These are phyloP conservation scores for Homarus americanus DNA, from an alignment of 1,140 invertebrate species.

Conservation along the genomic window DNA sequence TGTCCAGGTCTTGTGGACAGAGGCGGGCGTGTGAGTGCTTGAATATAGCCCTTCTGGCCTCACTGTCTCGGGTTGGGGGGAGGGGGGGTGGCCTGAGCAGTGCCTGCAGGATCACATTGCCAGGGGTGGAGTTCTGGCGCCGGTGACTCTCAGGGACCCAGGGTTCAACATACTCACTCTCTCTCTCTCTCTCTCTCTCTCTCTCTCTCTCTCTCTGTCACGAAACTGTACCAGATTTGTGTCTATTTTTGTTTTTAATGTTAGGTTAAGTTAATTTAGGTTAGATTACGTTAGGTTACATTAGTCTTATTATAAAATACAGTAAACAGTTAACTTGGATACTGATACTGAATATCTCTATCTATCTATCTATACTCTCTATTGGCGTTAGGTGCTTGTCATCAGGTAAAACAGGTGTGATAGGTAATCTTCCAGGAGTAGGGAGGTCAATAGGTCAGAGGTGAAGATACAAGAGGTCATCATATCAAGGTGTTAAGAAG, in stretches of 20 bases:
- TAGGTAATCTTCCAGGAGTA: too few species aligned
- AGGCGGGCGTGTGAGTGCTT: not conserved
- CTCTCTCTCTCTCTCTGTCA: conserved; percentile 19
- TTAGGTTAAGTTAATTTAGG: too few species aligned
- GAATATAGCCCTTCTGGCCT: not conserved
- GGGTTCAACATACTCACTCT: conserved; percentile 21
- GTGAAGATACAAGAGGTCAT: too few species aligned
- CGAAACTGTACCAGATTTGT: too few species aligned
- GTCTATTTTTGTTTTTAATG: not conserved
- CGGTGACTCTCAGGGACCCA: not conserved
- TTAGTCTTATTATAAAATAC: not conserved
- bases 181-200: conserved; percentile 44
- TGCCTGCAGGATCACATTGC: not conserved
- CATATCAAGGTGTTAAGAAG: too few species aligned
- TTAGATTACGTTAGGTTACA: not conserved
- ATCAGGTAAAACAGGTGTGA: not conserved
- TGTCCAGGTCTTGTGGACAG: conserved; percentile 13
- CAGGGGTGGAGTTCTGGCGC: not conserved
- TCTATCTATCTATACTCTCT: not conserved
- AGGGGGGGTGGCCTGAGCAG: not conserved
- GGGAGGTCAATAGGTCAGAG: too few species aligned
- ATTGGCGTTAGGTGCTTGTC: not conserved
- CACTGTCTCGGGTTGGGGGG: not conserved
- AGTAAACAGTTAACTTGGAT: not conserved
- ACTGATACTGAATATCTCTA: not conserved